phyloP scores from a whole-genome alignment of 2,888 invertebrate genomes.

The Chirona hameri region DNA sequence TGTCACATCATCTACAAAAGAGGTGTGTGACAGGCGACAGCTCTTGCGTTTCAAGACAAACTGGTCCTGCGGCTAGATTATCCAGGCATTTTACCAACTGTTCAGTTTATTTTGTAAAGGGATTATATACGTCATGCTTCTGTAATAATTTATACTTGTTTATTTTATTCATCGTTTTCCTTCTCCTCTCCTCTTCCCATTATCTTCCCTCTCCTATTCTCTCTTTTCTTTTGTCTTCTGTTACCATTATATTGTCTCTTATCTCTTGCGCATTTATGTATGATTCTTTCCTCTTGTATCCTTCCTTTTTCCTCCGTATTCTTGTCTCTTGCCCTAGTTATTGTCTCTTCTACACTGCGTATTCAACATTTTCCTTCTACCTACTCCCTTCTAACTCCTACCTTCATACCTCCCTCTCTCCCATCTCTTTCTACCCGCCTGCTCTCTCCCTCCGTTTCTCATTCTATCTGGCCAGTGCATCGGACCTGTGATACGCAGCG shows the following conservation, averaged over 20 bases:
- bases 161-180: not conserved
- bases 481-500: constrained; percentile 6
- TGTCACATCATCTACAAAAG: not conserved
- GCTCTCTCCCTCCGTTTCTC: constrained; percentile 24
- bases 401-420: not conserved
- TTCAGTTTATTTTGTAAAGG: not conserved
- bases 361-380: too few species aligned
- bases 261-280: too few species aligned
- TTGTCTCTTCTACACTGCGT: too few species aligned
- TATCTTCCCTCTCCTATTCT: not conserved
- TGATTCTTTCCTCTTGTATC: too few species aligned
- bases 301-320: not conserved
- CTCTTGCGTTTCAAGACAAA: too few species aligned
- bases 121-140: too few species aligned
- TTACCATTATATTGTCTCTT: too few species aligned
- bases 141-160: not conserved
- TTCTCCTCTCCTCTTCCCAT: not conserved
- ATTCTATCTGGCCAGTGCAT: constrained; percentile 14
- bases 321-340: too few species aligned
- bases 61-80: not conserved
- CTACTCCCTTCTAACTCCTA: not conserved
- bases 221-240: too few species aligned
- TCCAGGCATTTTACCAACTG: not conserved
- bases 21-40: not conserved
- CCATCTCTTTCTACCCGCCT: not conserved